A percentile compares a stretch with the other conserved stretches of the same genome.
phyloP scores from a whole-genome alignment of 2,888 invertebrate species.

The Abscondita cerata region DNA sequence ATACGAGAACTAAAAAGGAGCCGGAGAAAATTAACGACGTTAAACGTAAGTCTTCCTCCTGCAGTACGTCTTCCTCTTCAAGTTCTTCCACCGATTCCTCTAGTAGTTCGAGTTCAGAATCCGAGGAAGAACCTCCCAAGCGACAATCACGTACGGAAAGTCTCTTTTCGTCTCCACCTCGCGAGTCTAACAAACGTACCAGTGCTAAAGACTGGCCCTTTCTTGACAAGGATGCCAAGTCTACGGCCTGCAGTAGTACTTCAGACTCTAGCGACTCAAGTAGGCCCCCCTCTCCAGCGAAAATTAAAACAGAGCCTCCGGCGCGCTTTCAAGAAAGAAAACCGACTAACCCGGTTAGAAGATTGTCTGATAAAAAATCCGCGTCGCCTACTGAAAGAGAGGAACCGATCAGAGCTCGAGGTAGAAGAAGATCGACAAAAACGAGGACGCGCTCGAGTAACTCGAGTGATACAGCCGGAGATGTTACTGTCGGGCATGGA shows the following conservation, averaged over 20 bases:
- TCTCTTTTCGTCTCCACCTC: constrained; percentile 47
- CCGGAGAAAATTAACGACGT: constrained; percentile 52
- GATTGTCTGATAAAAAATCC: constrained; percentile 39
- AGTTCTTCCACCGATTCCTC: constrained; percentile 61
- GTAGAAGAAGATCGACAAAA: constrained; percentile 49
- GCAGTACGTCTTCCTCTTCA: constrained; percentile 62
- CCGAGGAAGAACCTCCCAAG: constrained; percentile 60
- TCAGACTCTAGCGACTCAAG: constrained; percentile 64
- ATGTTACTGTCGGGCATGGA: constrained; percentile 70
- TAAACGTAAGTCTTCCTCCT: constrained; percentile 65
- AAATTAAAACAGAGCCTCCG: constrained; percentile 44
- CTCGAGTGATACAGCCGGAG: constrained; percentile 71
- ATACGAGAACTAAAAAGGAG: constrained; percentile 37
- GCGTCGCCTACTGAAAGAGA: constrained; percentile 71
- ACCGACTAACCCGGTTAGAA: constrained; percentile 33
- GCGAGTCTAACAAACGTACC: constrained; percentile 54
- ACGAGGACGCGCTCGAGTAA: constrained; percentile 49
- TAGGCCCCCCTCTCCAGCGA: constrained; percentile 46
- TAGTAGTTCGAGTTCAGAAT: constrained; percentile 64
- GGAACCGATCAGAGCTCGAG: constrained; percentile 66
- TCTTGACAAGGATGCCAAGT: constrained; percentile 80
- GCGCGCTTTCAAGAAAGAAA: constrained; percentile 21
- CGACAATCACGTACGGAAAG: constrained; percentile 54
- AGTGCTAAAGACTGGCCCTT: constrained; percentile 74
- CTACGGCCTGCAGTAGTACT: constrained; percentile 69